Conservation (phyloP, 2,797 vertebrate species). For the Gephyroberyx darwinii region DNA sequence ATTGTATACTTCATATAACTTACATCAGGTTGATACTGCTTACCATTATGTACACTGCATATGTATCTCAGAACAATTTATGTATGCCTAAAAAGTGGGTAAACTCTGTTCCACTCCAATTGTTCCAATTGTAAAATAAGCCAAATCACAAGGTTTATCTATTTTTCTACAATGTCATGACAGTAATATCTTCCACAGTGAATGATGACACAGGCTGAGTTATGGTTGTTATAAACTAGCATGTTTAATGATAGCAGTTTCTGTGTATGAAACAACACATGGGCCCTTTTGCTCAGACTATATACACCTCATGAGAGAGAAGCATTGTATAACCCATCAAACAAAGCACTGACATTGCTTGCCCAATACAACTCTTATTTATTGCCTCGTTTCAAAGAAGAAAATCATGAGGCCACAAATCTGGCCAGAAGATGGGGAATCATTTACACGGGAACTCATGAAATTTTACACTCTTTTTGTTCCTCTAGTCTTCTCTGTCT, state of each 20-base stretch:
- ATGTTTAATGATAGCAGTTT: conserved; percentile 68
- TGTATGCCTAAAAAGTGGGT: no score
- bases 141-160: not conserved
- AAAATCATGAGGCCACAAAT: conserved; percentile 57
- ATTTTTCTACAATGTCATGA: conserved; percentile 8
- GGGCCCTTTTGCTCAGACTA: conserved; percentile 44
- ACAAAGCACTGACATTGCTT: conserved; percentile 46
- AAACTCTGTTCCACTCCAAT: no score
- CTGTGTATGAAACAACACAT: conserved; percentile 57
- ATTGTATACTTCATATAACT: no score
- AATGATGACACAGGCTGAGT: conserved; percentile 51
- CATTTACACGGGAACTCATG: conserved; percentile 57
- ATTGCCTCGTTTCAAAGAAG: conserved; percentile 60
- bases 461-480: conserved; percentile 55
- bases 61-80: no score
- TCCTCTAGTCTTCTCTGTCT: conserved; percentile 59
- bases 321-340: conserved; percentile 47
- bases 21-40: no score
- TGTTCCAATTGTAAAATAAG: not conserved
- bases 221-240: conserved; percentile 60
- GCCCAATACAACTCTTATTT: conserved; percentile 61
- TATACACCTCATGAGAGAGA: conserved; percentile 44
- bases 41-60: not conserved
- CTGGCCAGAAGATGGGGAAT: conserved; percentile 37
- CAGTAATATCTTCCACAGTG: conserved; percentile 22